These are phyloP conservation scores for Lepidurus packardi DNA, from an alignment of 1,140 invertebrate genomes.

Conservation along the genomic window DNA sequence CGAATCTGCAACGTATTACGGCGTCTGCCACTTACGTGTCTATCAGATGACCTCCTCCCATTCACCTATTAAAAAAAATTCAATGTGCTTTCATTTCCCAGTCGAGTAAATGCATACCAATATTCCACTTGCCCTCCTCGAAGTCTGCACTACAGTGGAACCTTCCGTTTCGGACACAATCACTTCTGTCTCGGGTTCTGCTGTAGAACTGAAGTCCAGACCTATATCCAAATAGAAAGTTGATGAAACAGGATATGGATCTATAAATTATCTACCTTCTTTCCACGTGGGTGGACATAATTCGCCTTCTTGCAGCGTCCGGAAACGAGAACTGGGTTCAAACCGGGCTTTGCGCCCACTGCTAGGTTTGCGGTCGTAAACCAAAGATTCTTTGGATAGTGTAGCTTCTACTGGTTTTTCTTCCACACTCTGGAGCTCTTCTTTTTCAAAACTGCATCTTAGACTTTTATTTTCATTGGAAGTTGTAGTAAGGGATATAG, in stretches of 20 bases:
- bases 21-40: neutral
- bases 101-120: neutral
- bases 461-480: neutral
- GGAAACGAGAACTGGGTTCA: slow-evolving; percentile 28
- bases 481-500: neutral
- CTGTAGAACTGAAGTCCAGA: slow-evolving; percentile 35
- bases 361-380: neutral
- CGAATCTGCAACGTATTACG: neutral
- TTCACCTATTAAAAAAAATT: neutral
- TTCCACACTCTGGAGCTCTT: neutral
- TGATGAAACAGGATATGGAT: neutral
- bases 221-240: neutral
- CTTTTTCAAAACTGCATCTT: neutral
- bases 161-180: slow-evolving; percentile 33
- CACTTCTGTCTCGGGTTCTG: slow-evolving; percentile 35
- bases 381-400: neutral
- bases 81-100: neutral
- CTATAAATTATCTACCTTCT: slow-evolving; percentile 26
- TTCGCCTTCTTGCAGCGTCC: neutral
- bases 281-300: neutral
- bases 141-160: neutral
- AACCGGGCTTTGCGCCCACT: neutral
- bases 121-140: neutral
- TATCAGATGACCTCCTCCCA: neutral
- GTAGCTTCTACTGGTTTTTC: neutral